Conservation (phyloP, 2,113 vertebrate genomes). For the Mesoclemmys tuberculata region DNA sequence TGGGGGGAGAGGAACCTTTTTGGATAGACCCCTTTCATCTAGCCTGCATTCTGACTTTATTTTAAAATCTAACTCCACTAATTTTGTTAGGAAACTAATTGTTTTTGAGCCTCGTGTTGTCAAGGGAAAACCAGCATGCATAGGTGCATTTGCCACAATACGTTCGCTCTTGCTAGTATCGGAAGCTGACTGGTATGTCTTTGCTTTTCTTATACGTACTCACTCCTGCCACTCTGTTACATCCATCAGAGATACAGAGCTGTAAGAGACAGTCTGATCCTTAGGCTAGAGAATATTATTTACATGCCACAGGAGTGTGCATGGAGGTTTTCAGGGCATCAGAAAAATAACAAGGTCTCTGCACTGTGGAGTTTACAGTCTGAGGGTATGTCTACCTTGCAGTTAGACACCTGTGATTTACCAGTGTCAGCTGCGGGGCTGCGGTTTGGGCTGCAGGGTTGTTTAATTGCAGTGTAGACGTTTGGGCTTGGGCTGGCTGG, state of each 20-base stretch:
- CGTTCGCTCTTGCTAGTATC: background rate
- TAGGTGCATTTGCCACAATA: background rate
- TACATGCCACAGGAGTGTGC: background rate
- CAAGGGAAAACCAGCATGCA: background rate
- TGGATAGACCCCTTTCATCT: background rate
- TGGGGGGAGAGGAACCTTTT: background rate
- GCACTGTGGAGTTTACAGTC: background rate
- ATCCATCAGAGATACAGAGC: background rate
- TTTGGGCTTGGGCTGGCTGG: background rate
- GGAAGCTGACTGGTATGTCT: background rate
- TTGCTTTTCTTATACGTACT: background rate
- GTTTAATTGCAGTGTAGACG: background rate
- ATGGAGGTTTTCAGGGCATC: background rate
- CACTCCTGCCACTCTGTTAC: background rate
- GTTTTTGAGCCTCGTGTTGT: background rate
- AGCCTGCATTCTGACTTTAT: background rate
- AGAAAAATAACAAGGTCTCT: background rate
- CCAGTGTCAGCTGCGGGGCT: background rate
- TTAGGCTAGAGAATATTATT: background rate
- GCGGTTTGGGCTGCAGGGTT: background rate
- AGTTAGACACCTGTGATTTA: background rate
- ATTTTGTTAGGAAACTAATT: background rate
- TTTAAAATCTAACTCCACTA: background rate
- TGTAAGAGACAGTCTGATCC: background rate
- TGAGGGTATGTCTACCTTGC: background rate